Conservation (phyloP, 2,888 invertebrate species). For the Perizoma flavofasciatum region DNA sequence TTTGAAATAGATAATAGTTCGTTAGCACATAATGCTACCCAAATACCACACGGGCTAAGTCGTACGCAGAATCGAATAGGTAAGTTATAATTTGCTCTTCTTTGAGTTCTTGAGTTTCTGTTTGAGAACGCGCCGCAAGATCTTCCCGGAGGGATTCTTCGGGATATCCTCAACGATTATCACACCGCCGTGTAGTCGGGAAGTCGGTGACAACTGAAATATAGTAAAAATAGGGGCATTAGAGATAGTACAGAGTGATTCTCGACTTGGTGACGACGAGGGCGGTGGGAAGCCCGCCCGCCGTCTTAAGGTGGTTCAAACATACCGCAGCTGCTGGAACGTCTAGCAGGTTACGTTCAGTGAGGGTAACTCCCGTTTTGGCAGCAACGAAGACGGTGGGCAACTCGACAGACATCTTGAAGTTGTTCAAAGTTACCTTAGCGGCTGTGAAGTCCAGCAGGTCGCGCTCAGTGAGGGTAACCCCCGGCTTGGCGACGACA, state of each 20-base stretch:
- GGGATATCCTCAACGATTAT: slow-evolving; percentile 87
- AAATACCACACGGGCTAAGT: too few species aligned
- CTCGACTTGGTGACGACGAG: too few species aligned
- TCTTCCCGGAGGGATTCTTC: slow-evolving; percentile 89
- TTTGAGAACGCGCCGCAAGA: slow-evolving; percentile 81
- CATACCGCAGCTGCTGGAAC: slow-evolving; percentile 82
- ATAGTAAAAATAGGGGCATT: not conserved
- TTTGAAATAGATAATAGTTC: too few species aligned
- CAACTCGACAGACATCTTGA: too few species aligned
- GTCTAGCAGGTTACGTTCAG: slow-evolving; percentile 81
- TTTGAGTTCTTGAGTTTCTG: slow-evolving; percentile 35
- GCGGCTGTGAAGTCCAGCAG: slow-evolving; percentile 82
- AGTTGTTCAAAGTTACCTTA: slow-evolving; percentile 59
- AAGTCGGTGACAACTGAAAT: slow-evolving; percentile 81
- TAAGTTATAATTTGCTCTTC: slow-evolving; percentile 54
- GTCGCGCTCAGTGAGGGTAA: slow-evolving; percentile 78
- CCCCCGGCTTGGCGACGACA: slow-evolving; percentile 85
- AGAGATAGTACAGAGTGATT: not conserved
- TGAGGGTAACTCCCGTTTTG: slow-evolving; percentile 35
- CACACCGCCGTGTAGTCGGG: slow-evolving; percentile 87
- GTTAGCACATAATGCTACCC: too few species aligned
- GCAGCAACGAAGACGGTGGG: too few species aligned
- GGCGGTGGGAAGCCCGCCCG: too few species aligned
- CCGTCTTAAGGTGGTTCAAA: too few species aligned
- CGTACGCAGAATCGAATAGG: too few species aligned